Evolutionary conservation across 2,888 invertebrate genomes (phyloP), one percentile per base, ranked within the genome.

Genomic region (Mystacides longicornis): DNA sequence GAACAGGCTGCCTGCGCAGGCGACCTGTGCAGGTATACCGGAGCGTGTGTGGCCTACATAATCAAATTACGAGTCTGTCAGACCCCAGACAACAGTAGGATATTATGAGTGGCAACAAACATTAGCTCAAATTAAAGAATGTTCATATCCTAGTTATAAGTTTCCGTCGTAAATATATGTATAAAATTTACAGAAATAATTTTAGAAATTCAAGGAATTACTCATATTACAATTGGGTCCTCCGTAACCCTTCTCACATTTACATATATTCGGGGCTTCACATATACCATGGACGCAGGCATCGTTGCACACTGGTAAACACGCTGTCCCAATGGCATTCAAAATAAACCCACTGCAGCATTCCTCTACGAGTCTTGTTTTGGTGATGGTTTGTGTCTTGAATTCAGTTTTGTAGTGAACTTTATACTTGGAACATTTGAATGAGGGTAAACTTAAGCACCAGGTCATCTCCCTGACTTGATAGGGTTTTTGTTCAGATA

Each of bases 171-270:
- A n/a, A n/a, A n/a, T n/a, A n/a, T n/a, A n/a, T n/a, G n/a, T n/a
- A n/a, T n/a, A n/a, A n/a, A n/a, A n/a, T n/a, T n/a, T n/a, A n/a
- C n/a, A n/a, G n/a, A n/a, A n/a, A n/a, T n/a, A n/a, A n/a, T n/a
- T n/a, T n/a, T n/a, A n/a, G n/a, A n/a, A n/a, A n/a, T n/a, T n/a
- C n/a, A n/a, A n/a, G n/a, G n/a, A n/a, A n/a, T 86, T 77, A 94
- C 93, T 88, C 71, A 90, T 85, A 74, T 90, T 86, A 72, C 94
- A 94, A 52, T 83, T 80, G n/a, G 89, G 88, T 55, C 94, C 94
- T 49, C 92, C 93, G 68, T 85, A 94, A 57, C 93, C 93, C 62
- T 86, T 83, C 61, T 85, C 85, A 67, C 94, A 94, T 67, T 89
- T 85, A 70, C 94, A 94, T 55, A 82, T 81, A 65, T 93, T 87